Percentiles rank a stretch among this genome's conserved stretches.
Evolutionary conservation across 2,888 invertebrate species (phyloP).

Genomic region (Pollenia amentaria): DNA sequence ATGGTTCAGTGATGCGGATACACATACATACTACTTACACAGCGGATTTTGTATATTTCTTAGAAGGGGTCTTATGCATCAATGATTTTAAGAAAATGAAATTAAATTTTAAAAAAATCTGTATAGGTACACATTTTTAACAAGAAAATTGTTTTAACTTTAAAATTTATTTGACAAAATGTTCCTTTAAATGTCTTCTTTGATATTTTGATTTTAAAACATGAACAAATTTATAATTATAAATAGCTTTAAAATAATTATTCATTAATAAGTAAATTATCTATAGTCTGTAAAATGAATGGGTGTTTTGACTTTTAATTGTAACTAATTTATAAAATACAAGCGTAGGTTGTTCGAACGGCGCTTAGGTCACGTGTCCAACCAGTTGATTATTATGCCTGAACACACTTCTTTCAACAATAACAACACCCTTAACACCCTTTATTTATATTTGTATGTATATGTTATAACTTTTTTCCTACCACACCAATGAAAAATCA

Average conservation of each 20-base stretch:
- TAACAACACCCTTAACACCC: slow-evolving; percentile 28
- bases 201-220: too few relatives aligned
- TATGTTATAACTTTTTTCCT: slow-evolving; percentile 1
- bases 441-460: not conserved
- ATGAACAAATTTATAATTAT: too few relatives aligned
- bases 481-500: slow-evolving; percentile 20
- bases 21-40: not conserved
- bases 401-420: slow-evolving; percentile 34
- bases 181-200: too few relatives aligned
- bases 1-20: slow-evolving; percentile 66
- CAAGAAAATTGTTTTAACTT: not conserved
- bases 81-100: slow-evolving; percentile 70
- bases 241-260: too few relatives aligned
- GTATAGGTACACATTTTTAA: not conserved
- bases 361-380: slow-evolving; percentile 60
- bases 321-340: not conserved
- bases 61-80: slow-evolving; percentile 82
- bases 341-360: slow-evolving; percentile 40
- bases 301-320: slow-evolving; percentile 16
- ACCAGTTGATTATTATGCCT: slow-evolving; percentile 54
- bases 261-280: too few relatives aligned
- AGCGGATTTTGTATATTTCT: slow-evolving; percentile 75
- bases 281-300: not conserved
- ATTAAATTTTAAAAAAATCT: slow-evolving; percentile 3
- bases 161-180: too few relatives aligned